These are phyloP conservation scores for Ryuthela nishihirai DNA, from an alignment of 2,888 invertebrate species.

Conservation along the genomic window DNA sequence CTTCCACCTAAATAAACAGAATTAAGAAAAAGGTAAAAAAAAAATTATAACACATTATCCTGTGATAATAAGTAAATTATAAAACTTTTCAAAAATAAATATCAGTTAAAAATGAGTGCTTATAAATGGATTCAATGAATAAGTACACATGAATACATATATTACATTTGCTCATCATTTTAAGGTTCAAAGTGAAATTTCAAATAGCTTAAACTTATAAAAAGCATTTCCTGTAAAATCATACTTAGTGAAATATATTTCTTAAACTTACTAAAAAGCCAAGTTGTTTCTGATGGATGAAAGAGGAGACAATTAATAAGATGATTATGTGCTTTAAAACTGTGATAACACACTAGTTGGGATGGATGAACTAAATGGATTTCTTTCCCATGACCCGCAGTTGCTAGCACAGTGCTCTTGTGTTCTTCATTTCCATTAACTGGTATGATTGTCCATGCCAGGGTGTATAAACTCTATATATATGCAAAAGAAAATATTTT, in stretches of 20 bases:
- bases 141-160: too few relatives aligned
- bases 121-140: too few relatives aligned
- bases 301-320: constrained; percentile 49
- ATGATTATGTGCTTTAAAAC: constrained; percentile 29
- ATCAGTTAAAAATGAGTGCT: too few relatives aligned
- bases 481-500: constrained; percentile 39
- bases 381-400: not conserved
- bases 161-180: too few relatives aligned
- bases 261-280: constrained; percentile 49
- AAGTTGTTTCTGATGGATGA: constrained; percentile 47
- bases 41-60: too few relatives aligned
- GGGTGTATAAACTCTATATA: constrained; percentile 52
- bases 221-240: too few relatives aligned
- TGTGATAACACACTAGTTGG: not conserved
- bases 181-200: too few relatives aligned
- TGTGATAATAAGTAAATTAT: too few relatives aligned
- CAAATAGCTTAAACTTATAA: too few relatives aligned
- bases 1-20: not conserved
- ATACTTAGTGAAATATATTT: too few relatives aligned
- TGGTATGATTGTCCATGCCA: constrained; percentile 53
- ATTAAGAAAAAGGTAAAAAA: too few relatives aligned
- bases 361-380: not conserved
- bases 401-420: not conserved
- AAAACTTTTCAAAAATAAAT: too few relatives aligned
- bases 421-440: not conserved